Base-by-base conservation (phyloP, 2,797 vertebrate genomes). In the Leptatherina wallacei region DNA sequence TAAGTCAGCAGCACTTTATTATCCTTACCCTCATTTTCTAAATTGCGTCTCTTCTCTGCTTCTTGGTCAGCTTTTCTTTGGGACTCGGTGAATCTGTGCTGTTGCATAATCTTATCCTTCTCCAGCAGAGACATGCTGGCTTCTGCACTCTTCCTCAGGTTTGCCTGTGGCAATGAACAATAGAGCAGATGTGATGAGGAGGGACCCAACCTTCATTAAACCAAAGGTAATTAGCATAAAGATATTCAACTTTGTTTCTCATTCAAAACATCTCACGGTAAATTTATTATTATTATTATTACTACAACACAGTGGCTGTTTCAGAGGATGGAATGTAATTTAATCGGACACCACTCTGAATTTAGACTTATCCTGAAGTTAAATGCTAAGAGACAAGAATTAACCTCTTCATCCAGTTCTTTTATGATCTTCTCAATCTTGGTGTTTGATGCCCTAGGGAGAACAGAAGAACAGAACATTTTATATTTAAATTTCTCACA, bases 41-140 rank as follows among this genome's bases (percentile, higher is more conserved):
- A 73, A 89, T 98, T 98, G 62, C 97, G 96, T 54, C 97, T 96
- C 92, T 96, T 99, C 83, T 99, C 98, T 62, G 94, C 96, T 82
- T 99, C 98, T 87, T 99, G 97, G 74, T 99, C 98, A 60, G 95
- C 93, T 94, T 98, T 99, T 93, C 98, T 96, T 95, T 99, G 98
- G 93, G 95, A 96, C 55, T 99, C 98, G 0, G 95, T 96, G 91
- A 95, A 92, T 88, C 96, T 94, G 92, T 99, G 98, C 85, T 99
- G 98, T 59, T 95, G 81, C 83, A 97, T 93, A 86, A 98, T 94
- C 92, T 99, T 99, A 77, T 99, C 98, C 85, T 99, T 99, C 90
- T 99, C 97, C 93, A 97, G 93, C 84, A 96, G 93, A 89, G 97
- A 97, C 69, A 96, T 69, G 57, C 93, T 91, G 72, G 93, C 93